These are phyloP conservation scores for Myzus persicae DNA, from an alignment of 1,140 invertebrate species.

Conservation along the genomic window DNA sequence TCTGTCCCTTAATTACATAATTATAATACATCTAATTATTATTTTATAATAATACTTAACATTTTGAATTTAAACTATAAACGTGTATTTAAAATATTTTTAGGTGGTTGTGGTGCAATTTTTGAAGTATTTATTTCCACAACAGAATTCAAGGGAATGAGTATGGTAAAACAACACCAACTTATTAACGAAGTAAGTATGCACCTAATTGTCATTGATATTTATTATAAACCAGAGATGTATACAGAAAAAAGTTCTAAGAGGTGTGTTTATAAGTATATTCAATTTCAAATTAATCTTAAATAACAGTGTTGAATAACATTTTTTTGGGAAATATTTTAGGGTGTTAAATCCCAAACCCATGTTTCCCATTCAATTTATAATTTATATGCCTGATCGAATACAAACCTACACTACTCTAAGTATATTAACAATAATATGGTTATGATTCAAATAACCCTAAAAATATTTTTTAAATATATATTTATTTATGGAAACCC, in stretches of 20 bases:
- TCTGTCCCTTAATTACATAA: too few species aligned
- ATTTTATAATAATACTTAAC: too few species aligned
- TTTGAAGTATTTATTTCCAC: constrained; percentile 82
- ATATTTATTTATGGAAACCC: not conserved
- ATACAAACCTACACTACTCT: not conserved
- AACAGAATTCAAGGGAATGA: constrained; percentile 78
- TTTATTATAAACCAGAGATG: not conserved
- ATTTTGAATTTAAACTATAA: not conserved
- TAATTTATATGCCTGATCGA: too few species aligned
- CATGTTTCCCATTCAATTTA: not conserved
- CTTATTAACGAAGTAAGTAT: constrained; percentile 79
- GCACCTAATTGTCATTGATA: constrained; percentile 3
- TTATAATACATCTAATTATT: too few species aligned
- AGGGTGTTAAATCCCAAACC: too few species aligned
- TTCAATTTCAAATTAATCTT: not conserved
- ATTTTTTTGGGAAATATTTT: too few species aligned
- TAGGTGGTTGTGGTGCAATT: constrained; percentile 88
- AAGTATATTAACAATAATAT: too few species aligned
- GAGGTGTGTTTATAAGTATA: not conserved
- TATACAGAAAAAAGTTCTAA: not conserved
- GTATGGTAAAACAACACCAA: constrained; percentile 81
- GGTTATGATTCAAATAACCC: too few species aligned
- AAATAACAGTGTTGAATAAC: not conserved
- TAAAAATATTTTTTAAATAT: too few species aligned
- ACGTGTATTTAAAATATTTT: constrained; percentile 60